These are phyloP conservation scores for Drosophila neonasuta DNA, from an alignment of 2,888 invertebrate species.

Conservation along the genomic window DNA sequence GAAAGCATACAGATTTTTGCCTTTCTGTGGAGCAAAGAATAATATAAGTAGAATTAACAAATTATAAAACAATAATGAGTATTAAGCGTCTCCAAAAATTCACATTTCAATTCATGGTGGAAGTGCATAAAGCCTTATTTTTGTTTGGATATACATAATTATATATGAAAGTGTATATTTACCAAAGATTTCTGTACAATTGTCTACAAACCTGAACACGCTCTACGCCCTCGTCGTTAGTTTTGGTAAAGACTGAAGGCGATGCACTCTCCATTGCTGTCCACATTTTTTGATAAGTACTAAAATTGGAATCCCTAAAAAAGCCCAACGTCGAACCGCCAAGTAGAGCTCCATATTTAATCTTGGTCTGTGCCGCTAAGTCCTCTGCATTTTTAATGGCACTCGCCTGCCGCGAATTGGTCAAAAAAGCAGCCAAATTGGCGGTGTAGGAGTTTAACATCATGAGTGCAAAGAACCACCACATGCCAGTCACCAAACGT, in stretches of 20 bases:
- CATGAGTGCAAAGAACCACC: conserved; percentile 97
- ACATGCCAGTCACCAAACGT: conserved; percentile 92
- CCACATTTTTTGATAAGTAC: conserved; percentile 96
- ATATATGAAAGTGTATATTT: no score
- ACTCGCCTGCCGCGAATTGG: conserved; percentile 87
- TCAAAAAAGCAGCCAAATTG: conserved; percentile 95
- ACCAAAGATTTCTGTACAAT: no score
- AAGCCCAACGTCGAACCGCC: conserved; percentile 96
- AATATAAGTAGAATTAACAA: neutral
- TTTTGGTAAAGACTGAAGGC: conserved; percentile 91
- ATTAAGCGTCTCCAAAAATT: no score
- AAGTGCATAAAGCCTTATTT: no score
- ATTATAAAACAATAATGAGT: no score
- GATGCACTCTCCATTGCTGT: conserved; percentile 92
- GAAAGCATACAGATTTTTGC: conserved; percentile 93
- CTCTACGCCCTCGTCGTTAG: conserved; percentile 93
- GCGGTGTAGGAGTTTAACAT: conserved; percentile 97
- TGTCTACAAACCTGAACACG: conserved; percentile 84
- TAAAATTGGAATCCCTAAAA: conserved; percentile 95
- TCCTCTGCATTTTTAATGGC: conserved; percentile 96
- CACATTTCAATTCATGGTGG: no score
- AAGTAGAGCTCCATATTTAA: conserved; percentile 95
- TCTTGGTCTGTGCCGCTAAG: conserved; percentile 95
- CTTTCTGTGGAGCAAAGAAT: conserved; percentile 81
- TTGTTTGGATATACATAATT: no score